Base-by-base conservation (phyloP, 2,888 invertebrate species). In the Beris morrisii region DNA sequence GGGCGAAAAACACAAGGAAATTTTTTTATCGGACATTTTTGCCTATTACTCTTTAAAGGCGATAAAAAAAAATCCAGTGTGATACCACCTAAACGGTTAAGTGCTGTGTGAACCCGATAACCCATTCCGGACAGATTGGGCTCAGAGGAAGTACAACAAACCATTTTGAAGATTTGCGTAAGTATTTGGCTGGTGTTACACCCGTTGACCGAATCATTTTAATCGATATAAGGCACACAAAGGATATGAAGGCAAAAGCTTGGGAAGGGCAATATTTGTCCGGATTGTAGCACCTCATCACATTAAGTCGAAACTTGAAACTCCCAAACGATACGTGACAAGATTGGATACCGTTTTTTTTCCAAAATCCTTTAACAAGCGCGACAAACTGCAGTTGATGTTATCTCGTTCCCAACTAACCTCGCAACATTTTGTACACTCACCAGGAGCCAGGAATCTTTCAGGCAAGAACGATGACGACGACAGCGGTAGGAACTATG, bases 71-170 rank as follows among this genome's bases (percentile, higher is more conserved):
- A 54, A 64, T 54, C 64, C 64, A 38, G 64, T 54, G 64, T 54
- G 64, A 52, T 64, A 53, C 28, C 44, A 52, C 38, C 11, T 22
- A 31, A 61, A 52, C 50, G 61, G 61, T 61, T 61, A 61, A 61
- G 61, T 61, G 61, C 50, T 61, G 61, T 61, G 61, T 61, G 61
- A 61, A 61, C 50, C 30, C 55, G 61, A 61, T 61, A 46, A 61
- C 61, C 61, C 61, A 61, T 61, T 61, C 61, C 61, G 12, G 11
- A 15, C 32, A 28, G 50, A 30, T 50, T 38, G 61, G 38, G 13
- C n/a, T 32, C 30, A 38, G 46, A 50, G 6, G 50, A 52, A 30
- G 52, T 22, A 22, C 22, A 22, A 22, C 22, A 22, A 61, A 52
- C 38, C 31, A 28, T 59, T 48, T 48, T 31, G 52, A 50, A 52